These are phyloP conservation scores for Porites divaricata DNA, from an alignment of 92 coral and sea anemone genomes.

Conservation along the genomic window DNA sequence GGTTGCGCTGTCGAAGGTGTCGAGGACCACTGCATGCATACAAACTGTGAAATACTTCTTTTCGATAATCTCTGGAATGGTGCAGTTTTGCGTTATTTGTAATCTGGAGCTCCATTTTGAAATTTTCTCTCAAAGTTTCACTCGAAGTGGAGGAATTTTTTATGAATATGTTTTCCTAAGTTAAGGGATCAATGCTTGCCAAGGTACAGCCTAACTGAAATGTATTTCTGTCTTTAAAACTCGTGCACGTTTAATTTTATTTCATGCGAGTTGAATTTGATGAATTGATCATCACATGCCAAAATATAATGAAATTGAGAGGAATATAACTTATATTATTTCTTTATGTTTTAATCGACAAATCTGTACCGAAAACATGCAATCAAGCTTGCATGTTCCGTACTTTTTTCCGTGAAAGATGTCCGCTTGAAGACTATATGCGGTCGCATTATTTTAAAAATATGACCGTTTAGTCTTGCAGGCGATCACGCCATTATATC, in stretches of 20 bases:
- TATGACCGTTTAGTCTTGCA: not conserved
- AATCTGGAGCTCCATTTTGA: no score
- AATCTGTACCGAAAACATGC: not conserved
- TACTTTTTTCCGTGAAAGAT: not conserved
- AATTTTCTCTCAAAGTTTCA: no score
- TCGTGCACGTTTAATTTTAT: no score
- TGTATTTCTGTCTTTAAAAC: no score
- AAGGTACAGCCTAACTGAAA: no score
- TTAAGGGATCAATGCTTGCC: no score
- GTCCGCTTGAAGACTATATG: not conserved
- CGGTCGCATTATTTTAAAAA: not conserved
- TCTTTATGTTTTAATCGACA: not conserved
- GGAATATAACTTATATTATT: not conserved
- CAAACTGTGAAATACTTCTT: not conserved
- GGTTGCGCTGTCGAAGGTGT: no score
- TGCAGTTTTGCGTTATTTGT: no score
- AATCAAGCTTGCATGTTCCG: not conserved
- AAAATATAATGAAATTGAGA: not conserved
- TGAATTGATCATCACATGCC: not conserved
- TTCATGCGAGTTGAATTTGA: not conserved
- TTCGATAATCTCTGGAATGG: no score
- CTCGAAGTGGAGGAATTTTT: no score
- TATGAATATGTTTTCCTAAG: no score
- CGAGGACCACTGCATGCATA: not conserved
- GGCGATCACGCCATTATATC: conserved; percentile 29